Evolutionary conservation across 2,888 invertebrate genomes (phyloP).

Genomic region (Crioceris asparagi): DNA sequence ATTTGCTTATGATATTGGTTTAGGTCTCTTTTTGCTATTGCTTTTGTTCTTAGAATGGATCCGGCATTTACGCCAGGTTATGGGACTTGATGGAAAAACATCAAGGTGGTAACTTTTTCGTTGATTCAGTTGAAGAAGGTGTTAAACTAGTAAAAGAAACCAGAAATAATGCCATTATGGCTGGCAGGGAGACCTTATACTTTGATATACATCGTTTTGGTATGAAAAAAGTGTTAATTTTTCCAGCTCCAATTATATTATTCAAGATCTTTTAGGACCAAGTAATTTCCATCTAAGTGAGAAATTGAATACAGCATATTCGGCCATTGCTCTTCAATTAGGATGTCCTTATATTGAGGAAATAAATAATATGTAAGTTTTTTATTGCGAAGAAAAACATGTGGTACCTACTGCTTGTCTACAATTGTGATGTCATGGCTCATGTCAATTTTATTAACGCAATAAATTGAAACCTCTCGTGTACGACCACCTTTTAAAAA

Average conservation of each 20-base stretch:
- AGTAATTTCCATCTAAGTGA: conserved; percentile 64
- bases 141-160: conserved; percentile 53
- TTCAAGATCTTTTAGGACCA: conserved; percentile 38
- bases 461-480: too few relatives aligned
- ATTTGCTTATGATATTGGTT: too few relatives aligned
- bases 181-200: conserved; percentile 63
- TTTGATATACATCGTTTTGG: conserved; percentile 68
- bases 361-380: conserved; percentile 60
- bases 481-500: too few relatives aligned
- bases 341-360: conserved; percentile 67
- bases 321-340: conserved; percentile 64
- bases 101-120: conserved; percentile 39
- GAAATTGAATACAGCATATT: conserved; percentile 66
- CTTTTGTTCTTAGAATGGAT: conserved; percentile 50
- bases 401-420: too few relatives aligned
- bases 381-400: too few relatives aligned
- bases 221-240: conserved; percentile 25
- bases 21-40: conserved; percentile 2
- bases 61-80: conserved; percentile 59
- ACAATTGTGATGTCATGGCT: too few relatives aligned
- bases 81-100: conserved; percentile 53
- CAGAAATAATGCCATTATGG: conserved; percentile 53
- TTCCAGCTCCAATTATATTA: neutral
- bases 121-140: conserved; percentile 61
- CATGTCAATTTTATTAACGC: too few relatives aligned